phyloP scores from a whole-genome alignment of 2,797 vertebrate genomes.

The Australoheros facetus region DNA sequence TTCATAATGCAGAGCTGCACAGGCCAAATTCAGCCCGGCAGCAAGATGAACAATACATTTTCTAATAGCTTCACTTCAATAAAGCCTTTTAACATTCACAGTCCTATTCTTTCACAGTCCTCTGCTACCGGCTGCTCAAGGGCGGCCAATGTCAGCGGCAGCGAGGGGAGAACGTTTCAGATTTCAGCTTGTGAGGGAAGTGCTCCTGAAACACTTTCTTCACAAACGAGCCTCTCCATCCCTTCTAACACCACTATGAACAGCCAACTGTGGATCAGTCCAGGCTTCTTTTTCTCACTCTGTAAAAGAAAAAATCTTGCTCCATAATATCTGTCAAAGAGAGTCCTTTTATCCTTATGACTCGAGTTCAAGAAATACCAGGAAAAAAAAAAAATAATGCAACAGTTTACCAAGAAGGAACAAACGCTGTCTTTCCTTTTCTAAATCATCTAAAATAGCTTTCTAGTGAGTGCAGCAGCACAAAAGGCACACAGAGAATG shows the following conservation, averaged over 20 bases:
- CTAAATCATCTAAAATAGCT: neutral
- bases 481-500: neutral
- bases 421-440: neutral
- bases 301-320: neutral
- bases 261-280: neutral
- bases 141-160: neutral
- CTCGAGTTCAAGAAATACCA: constrained; percentile 10
- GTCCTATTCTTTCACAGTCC: neutral
- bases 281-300: neutral
- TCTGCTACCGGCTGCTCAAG: neutral
- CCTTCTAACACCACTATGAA: neutral
- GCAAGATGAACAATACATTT: neutral
- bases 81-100: neutral
- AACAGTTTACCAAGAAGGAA: neutral
- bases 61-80: neutral
- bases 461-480: neutral
- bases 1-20: neutral
- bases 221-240: constrained; percentile 3
- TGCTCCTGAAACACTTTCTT: constrained; percentile 18
- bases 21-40: neutral
- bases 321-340: constrained; percentile 33
- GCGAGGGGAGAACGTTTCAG: constrained; percentile 3
- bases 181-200: constrained; percentile 5
- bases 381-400: neutral
- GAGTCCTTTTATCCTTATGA: constrained; percentile 24